Evolutionary conservation across 2,797 vertebrate species (phyloP).

Genomic region (Pelodytes ibericus): DNA sequence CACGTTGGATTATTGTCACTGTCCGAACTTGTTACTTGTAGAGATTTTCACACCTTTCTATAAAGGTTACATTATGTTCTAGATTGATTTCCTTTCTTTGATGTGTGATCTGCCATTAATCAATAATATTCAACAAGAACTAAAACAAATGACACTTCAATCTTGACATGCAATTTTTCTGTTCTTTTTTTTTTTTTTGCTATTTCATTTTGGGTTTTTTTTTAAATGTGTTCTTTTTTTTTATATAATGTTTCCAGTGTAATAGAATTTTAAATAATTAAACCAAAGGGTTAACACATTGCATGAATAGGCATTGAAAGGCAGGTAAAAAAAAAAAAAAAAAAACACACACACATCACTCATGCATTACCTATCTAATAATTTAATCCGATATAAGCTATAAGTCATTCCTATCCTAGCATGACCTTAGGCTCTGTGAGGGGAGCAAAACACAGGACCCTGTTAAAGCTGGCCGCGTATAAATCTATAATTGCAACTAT

Average conservation of each 20-base stretch:
- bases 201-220: not conserved
- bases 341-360: constrained; percentile 47
- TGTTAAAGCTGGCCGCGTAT: constrained; percentile 40
- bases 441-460: constrained; percentile 46
- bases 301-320: constrained; percentile 33
- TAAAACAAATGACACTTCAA: not conserved
- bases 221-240: not conserved
- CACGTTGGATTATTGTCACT: not conserved
- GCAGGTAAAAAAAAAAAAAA: too few relatives aligned
- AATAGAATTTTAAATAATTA: constrained; percentile 55
- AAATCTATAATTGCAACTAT: constrained; percentile 58
- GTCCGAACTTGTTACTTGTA: constrained; percentile 1
- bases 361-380: constrained; percentile 50
- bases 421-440: constrained; percentile 47
- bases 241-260: constrained; percentile 27
- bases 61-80: constrained; percentile 2
- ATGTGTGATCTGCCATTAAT: constrained; percentile 22
- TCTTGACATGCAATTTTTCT: not conserved
- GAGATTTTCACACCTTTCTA: constrained; percentile 11
- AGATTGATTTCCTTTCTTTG: constrained; percentile 19
- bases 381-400: constrained; percentile 42
- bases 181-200: too few relatives aligned
- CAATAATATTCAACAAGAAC: constrained; percentile 39
- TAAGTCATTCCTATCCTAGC: constrained; percentile 51
- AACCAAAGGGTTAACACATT: constrained; percentile 9